Percentiles rank a stretch among this genome's conserved stretches.
phyloP scores from a whole-genome alignment of 2,888 invertebrate species.

The Globia sparganii region DNA sequence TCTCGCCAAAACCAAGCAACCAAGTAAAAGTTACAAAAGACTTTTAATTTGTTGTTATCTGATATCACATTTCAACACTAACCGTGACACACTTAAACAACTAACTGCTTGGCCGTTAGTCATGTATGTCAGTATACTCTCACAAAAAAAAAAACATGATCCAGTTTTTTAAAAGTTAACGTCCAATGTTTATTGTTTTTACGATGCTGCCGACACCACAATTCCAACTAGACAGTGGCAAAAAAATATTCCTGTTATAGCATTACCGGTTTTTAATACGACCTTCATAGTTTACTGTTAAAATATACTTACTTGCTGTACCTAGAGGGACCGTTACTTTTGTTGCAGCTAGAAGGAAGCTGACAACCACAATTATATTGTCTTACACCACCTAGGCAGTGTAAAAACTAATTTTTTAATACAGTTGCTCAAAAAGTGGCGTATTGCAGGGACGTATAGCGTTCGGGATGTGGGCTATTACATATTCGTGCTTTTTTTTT shows the following conservation, averaged over 20 bases:
- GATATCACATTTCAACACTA: conserved; percentile 61
- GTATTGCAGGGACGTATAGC: no score
- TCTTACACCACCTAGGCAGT: conserved; percentile 1
- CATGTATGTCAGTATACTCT: conserved; percentile 55
- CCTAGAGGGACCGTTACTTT: conserved; percentile 70
- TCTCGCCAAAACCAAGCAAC: conserved; percentile 38
- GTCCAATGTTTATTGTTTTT: conserved; percentile 81
- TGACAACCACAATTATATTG: conserved; percentile 33
- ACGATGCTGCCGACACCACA: conserved; percentile 58
- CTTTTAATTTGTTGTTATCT: conserved; percentile 58
- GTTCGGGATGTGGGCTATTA: no score
- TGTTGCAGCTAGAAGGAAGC: conserved; percentile 33
- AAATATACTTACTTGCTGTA: conserved; percentile 60
- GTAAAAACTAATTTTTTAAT: conserved; percentile 50
- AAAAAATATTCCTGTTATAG: conserved; percentile 79
- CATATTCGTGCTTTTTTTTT: no score
- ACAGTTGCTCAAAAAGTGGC: no score
- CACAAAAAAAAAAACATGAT: conserved; percentile 70
- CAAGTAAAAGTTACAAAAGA: conserved; percentile 50
- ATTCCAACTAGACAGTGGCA: conserved; percentile 65
- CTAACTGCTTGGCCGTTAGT: conserved; percentile 58
- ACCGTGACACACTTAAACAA: conserved; percentile 63
- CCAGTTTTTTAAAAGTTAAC: conserved; percentile 75
- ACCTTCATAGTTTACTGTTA: conserved; percentile 75
- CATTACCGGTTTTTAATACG: conserved; percentile 77